phyloP scores from a whole-genome alignment of 2,113 vertebrate species.

The Acanthisitta chloris region DNA sequence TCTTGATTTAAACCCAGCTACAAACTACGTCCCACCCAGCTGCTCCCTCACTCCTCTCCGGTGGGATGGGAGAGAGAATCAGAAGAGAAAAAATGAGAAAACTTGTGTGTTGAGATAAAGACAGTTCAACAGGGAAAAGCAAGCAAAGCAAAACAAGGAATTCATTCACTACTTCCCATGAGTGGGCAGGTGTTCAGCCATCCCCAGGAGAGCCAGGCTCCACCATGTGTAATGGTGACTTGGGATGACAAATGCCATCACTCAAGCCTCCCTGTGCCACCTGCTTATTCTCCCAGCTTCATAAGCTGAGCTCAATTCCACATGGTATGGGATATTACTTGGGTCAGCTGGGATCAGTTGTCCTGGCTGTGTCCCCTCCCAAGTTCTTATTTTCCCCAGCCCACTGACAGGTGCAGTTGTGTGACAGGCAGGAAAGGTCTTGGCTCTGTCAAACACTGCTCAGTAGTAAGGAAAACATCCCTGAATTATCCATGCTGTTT shows the following conservation, averaged over 20 bases:
- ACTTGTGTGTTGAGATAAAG: neutral
- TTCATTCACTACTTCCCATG: neutral
- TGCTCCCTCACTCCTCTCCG: neutral
- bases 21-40: neutral
- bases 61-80: neutral
- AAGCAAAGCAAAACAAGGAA: neutral
- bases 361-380: neutral
- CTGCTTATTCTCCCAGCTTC: neutral
- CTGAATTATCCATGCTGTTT: neutral
- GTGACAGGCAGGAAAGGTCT: neutral
- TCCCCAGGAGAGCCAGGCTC: neutral
- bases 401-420: rapidly evolving
- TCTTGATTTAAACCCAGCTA: neutral
- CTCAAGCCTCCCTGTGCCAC: neutral
- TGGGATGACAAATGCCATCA: neutral
- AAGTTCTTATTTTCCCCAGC: rapidly evolving
- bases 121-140: neutral
- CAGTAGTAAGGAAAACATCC: neutral
- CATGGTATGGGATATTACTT: neutral
- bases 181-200: neutral
- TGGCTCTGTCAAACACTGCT: neutral
- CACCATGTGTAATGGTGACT: neutral
- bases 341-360: neutral
- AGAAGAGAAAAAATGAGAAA: neutral
- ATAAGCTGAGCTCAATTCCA: neutral